Evolutionary conservation across 2,888 invertebrate genomes (phyloP).

Genomic region (Ennomos fuscantarius): DNA sequence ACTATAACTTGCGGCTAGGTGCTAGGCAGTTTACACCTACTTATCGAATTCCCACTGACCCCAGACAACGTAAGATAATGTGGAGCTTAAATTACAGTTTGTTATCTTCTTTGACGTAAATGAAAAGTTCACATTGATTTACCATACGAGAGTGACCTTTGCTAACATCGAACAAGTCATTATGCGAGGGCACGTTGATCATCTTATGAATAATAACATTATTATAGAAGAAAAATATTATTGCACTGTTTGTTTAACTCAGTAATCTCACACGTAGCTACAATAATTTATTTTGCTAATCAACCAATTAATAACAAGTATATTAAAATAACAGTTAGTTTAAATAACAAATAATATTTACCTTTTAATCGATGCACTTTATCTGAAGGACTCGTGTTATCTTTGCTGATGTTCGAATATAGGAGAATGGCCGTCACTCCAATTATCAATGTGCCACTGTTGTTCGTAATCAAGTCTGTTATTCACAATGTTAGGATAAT

Average conservation of each 20-base stretch:
- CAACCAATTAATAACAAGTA: conserved; percentile 27
- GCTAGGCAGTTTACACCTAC: conserved; percentile 19
- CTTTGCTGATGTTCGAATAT: conserved; percentile 78
- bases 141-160: conserved; percentile 35
- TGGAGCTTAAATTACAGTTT: conserved; percentile 31
- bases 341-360: conserved; percentile 71
- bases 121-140: conserved; percentile 54
- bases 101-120: conserved; percentile 63
- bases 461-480: conserved; percentile 72
- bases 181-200: background rate
- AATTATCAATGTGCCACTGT: conserved; percentile 83
- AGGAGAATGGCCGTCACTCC: conserved; percentile 79
- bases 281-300: conserved; percentile 9
- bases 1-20: conserved; percentile 6
- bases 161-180: conserved; percentile 4
- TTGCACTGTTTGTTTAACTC: conserved; percentile 13
- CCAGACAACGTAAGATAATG: conserved; percentile 45
- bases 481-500: conserved; percentile 65
- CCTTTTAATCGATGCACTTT: conserved; percentile 71
- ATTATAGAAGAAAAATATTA: conserved; percentile 1
- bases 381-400: conserved; percentile 64
- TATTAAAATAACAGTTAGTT: conserved; percentile 28
- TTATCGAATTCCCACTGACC: conserved; percentile 39
- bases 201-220: background rate
- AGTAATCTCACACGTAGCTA: conserved; percentile 4